A percentile compares a stretch with the other conserved stretches of the same genome.
These are phyloP conservation scores for Andrena hattorfiana DNA, from an alignment of 2,888 invertebrate genomes.

Conservation along the genomic window DNA sequence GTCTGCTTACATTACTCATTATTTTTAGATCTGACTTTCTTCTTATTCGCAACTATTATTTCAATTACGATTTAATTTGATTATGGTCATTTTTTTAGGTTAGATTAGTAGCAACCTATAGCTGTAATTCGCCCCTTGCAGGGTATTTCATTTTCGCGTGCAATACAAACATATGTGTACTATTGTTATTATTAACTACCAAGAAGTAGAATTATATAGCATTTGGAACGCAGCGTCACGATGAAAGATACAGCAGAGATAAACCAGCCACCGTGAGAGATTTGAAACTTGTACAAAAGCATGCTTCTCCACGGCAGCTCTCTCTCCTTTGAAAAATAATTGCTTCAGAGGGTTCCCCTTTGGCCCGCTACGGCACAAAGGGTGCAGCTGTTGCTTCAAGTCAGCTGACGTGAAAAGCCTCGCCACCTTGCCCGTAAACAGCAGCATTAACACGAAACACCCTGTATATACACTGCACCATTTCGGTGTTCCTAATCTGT, in stretches of 20 bases:
- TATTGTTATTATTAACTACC: too few relatives aligned
- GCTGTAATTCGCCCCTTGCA: too few relatives aligned
- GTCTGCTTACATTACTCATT: too few relatives aligned
- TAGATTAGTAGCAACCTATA: too few relatives aligned
- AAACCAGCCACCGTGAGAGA: slow-evolving; percentile 38
- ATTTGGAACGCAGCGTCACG: too few relatives aligned
- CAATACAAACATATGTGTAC: too few relatives aligned
- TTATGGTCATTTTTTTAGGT: too few relatives aligned
- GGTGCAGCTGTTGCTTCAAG: slow-evolving; percentile 66
- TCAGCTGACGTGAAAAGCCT: slow-evolving; percentile 62
- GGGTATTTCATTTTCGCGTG: too few relatives aligned
- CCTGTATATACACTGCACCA: background rate
- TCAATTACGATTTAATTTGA: too few relatives aligned
- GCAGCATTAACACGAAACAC: slow-evolving; percentile 10
- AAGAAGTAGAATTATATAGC: too few relatives aligned
- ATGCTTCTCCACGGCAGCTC: slow-evolving; percentile 24
- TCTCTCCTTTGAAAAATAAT: slow-evolving; percentile 58
- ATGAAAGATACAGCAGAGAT: slow-evolving; percentile 11
- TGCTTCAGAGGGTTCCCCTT: slow-evolving; percentile 45
- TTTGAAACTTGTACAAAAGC: slow-evolving; percentile 40
- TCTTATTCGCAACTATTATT: too few relatives aligned
- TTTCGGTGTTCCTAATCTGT: background rate
- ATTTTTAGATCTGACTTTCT: too few relatives aligned
- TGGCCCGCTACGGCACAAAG: slow-evolving; percentile 42
- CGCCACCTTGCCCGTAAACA: slow-evolving; percentile 48